phyloP scores from a whole-genome alignment of 2,113 vertebrate genomes.

The Trinectes maculatus region DNA sequence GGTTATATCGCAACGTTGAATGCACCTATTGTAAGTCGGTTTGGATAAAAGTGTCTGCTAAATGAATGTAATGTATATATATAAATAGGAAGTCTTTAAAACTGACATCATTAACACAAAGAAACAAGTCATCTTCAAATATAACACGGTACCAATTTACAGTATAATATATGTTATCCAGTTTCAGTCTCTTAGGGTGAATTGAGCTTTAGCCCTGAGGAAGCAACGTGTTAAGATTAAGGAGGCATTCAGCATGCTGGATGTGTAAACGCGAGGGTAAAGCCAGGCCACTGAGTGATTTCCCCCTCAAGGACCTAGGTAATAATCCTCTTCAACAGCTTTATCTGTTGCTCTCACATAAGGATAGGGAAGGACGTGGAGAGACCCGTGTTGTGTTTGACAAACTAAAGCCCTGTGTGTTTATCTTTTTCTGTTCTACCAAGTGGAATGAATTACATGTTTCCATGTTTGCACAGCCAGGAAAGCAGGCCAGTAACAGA shows the following conservation, averaged over 20 bases:
- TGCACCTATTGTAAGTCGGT: too few relatives aligned
- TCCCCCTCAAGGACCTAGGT: slow-evolving; percentile 54
- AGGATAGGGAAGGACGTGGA: slow-evolving; percentile 17
- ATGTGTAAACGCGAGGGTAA: slow-evolving; percentile 41
- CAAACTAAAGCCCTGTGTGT: too few relatives aligned
- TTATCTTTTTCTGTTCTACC: background rate
- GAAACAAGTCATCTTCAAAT: slow-evolving; percentile 29
- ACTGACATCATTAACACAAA: slow-evolving; percentile 50
- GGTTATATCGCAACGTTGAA: too few relatives aligned
- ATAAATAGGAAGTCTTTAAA: background rate
- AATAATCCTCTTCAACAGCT: slow-evolving; percentile 61
- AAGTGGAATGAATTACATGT: too few relatives aligned
- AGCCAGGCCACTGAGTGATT: slow-evolving; percentile 45
- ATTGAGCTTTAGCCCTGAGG: slow-evolving; percentile 25
- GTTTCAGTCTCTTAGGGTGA: slow-evolving; percentile 29
- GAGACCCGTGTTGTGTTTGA: slow-evolving; percentile 4
- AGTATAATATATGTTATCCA: slow-evolving; percentile 31
- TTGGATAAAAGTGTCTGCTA: too few relatives aligned
- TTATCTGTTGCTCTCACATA: slow-evolving; percentile 59
- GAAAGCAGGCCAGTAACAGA: too few relatives aligned
- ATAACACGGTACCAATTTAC: background rate
- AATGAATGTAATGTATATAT: too few relatives aligned
- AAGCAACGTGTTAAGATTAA: slow-evolving; percentile 39
- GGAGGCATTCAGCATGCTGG: slow-evolving; percentile 7
- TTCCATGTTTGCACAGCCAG: too few relatives aligned